These are phyloP conservation scores for Aplodontia rufa DNA, from an alignment of 2,113 vertebrate species.

Conservation along the genomic window DNA sequence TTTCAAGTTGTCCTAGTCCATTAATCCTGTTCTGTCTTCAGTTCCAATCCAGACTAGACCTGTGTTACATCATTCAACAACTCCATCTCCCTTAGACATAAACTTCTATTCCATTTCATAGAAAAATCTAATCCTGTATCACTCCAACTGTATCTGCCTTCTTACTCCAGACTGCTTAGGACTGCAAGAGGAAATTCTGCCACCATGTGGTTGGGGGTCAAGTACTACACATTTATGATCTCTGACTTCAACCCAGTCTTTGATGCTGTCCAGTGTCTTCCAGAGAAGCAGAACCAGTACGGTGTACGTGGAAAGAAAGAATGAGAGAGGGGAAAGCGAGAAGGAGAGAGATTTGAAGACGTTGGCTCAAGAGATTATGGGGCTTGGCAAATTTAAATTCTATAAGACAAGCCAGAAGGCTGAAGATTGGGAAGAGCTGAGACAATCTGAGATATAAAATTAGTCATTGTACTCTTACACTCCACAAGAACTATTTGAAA, in stretches of 20 bases:
- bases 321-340: too few species aligned
- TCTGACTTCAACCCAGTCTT: not conserved
- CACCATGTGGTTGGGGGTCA: not conserved
- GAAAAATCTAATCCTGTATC: not conserved
- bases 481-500: not conserved
- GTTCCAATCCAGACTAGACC: not conserved
- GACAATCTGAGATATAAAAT: not conserved
- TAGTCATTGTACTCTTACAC: not conserved
- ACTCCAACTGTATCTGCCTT: not conserved
- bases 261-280: not conserved
- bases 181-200: not conserved
- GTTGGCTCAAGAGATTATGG: not conserved
- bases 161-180: not conserved
- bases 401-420: not conserved
- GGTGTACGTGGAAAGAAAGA: not conserved
- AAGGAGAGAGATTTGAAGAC: not conserved
- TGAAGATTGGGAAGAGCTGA: not conserved
- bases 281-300: not conserved
- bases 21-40: not conserved
- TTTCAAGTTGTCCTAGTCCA: not conserved
- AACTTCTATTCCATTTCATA: not conserved
- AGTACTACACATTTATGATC: not conserved
- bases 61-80: not conserved
- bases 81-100: not conserved
- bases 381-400: not conserved